These are phyloP conservation scores for Grallaria varia DNA, from an alignment of 2,113 vertebrate genomes.

Conservation along the genomic window DNA sequence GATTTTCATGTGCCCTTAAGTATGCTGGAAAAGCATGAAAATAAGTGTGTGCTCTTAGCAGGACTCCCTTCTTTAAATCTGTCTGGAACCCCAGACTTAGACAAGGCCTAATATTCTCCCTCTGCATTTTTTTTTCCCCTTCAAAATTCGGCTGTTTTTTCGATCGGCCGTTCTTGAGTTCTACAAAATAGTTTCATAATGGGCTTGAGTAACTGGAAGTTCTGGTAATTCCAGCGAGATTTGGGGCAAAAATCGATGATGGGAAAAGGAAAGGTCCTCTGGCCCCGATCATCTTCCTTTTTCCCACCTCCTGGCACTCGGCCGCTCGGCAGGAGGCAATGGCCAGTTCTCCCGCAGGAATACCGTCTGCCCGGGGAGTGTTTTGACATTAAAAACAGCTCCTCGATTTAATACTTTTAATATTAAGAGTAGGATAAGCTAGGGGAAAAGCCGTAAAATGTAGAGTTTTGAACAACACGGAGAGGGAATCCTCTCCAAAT, in stretches of 20 bases:
- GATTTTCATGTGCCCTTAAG: neutral
- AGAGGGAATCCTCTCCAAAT: neutral
- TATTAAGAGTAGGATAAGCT: no score
- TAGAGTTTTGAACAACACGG: neutral
- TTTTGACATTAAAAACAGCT: neutral
- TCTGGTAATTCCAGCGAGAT: neutral
- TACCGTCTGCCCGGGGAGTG: rapidly evolving
- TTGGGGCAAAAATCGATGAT: neutral
- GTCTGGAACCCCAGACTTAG: neutral
- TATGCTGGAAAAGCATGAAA: neutral
- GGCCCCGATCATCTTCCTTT: neutral
- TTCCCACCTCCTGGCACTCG: neutral
- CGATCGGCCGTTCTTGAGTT: neutral
- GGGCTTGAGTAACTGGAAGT: rapidly evolving
- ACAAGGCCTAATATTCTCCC: neutral
- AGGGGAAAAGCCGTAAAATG: neutral
- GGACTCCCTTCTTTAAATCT: neutral
- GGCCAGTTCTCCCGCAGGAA: neutral
- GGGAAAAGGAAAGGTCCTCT: neutral
- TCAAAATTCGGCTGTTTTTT: neutral
- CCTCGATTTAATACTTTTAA: neutral
- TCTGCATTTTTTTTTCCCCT: rapidly evolving
- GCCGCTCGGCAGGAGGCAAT: neutral
- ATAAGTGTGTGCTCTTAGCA: rapidly evolving
- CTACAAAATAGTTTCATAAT: neutral